Evolutionary conservation across 1,140 invertebrate species (phyloP).

Genomic region (Ceratosolen solmsi): DNA sequence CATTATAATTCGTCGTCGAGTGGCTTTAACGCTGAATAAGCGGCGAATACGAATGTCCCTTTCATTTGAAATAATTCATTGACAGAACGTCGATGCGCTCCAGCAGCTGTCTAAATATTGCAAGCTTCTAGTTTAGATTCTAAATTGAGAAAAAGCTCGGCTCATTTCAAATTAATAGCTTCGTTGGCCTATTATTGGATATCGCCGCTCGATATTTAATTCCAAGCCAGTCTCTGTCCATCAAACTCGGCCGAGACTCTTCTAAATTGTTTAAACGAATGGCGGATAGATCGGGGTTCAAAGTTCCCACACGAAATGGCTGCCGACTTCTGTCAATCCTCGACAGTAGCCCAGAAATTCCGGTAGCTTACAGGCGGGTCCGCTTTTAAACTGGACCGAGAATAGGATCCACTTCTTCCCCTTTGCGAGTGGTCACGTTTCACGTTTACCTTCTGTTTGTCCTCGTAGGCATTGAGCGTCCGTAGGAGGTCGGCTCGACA

Average conservation of each 20-base stretch:
- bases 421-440: conserved; percentile 52
- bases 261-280: no score
- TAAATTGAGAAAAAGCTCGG: neutral
- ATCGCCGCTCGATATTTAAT: neutral
- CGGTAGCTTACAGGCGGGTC: conserved; percentile 9
- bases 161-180: neutral
- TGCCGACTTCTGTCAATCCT: conserved; percentile 53
- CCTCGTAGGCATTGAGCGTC: neutral
- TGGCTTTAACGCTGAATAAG: no score
- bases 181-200: neutral
- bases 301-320: no score
- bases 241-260: neutral
- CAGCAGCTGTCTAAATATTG: no score
- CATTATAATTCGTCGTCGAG: no score
- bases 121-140: no score
- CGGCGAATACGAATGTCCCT: no score
- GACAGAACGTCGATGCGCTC: no score
- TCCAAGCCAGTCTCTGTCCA: neutral
- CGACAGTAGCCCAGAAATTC: neutral
- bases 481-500: conserved; percentile 32
- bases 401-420: neutral
- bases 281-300: no score
- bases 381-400: neutral
- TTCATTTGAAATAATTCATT: no score
- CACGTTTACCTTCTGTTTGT: neutral